These are phyloP conservation scores for Nothoprocta perdicaria DNA, from an alignment of 2,113 vertebrate species.

Conservation along the genomic window DNA sequence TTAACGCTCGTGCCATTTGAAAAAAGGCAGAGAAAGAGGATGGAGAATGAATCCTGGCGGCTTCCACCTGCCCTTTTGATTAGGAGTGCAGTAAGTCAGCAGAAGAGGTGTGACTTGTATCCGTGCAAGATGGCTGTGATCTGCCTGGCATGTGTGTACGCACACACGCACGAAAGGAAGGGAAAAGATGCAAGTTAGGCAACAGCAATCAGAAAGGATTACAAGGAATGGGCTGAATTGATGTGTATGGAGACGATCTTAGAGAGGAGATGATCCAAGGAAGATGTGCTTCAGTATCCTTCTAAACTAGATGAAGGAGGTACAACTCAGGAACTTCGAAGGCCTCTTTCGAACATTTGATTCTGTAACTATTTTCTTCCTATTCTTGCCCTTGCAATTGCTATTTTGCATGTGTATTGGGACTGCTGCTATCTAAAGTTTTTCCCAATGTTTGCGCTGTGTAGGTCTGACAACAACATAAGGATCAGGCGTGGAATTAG, in stretches of 20 bases:
- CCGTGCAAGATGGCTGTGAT: constrained; percentile 48
- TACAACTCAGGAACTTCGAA: not conserved
- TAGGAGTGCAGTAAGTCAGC: constrained; percentile 80
- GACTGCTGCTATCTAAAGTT: not conserved
- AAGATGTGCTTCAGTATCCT: constrained; percentile 24
- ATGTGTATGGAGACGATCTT: constrained; percentile 52
- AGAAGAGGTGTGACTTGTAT: constrained; percentile 77
- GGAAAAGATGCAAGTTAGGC: constrained; percentile 63
- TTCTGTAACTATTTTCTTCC: not conserved
- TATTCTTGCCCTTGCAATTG: not conserved
- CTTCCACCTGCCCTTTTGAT: constrained; percentile 83
- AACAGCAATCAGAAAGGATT: constrained; percentile 70
- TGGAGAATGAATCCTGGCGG: constrained; percentile 76
- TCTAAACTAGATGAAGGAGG: not conserved
- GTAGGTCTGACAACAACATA: not conserved
- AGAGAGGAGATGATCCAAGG: constrained; percentile 48
- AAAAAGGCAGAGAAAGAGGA: constrained; percentile 63
- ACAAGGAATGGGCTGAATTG: constrained; percentile 64
- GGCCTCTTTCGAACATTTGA: not conserved
- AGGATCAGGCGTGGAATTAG: not conserved
- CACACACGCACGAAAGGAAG: not conserved
- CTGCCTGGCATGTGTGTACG: constrained; percentile 54
- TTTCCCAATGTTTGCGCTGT: not conserved
- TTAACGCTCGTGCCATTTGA: constrained; percentile 82
- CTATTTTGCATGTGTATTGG: not conserved